Evolutionary conservation across 2,888 invertebrate genomes (phyloP), one percentile per base, ranked within the genome.

Genomic region (Mycalesis mineus): DNA sequence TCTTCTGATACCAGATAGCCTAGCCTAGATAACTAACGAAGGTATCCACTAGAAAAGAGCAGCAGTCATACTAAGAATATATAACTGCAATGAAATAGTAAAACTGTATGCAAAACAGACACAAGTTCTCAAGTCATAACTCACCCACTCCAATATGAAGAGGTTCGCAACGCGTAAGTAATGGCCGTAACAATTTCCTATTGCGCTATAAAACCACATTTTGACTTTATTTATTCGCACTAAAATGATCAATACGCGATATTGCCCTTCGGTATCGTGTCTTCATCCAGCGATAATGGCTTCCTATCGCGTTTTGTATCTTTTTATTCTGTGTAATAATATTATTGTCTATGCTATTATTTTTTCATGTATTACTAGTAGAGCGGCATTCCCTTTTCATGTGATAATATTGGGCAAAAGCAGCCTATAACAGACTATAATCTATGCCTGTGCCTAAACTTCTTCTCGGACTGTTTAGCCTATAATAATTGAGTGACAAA

Each of bases 161-260:
- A 84, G 81, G 84, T 84, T 84, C 78, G 77, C 78, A 78, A 74
- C 73, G 82, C 70, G 45, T 80, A 82, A 87, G 81, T 86, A 87
- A 88, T 84, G 72, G 81, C 83, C 73, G 76, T 85, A 87, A 84
- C 87, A 85, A 86, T 84, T 88, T 88, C 80, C 75, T 81, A 88
- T 87, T 81, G 84, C 75, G 82, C 85, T 75, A 87, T 88, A 88
- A 88, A 88, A 86, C 82, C 82, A 79, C 78, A 84, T 84, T 85
- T 85, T 81, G 79, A 71, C 77, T 82, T 83, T 86, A 87, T 88
- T 88, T 88, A 88, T 87, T 80, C 72, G 80, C 82, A 82, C 80
- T 83, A 82, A 86, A 85, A 81, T 83, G 85, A 85, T 86, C 86
- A 82, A 86, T 84, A 84, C 82, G 77, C 74, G 78, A 79, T 85